These are phyloP conservation scores for Excalfactoria chinensis DNA, from an alignment of 2,113 vertebrate genomes.

Conservation along the genomic window DNA sequence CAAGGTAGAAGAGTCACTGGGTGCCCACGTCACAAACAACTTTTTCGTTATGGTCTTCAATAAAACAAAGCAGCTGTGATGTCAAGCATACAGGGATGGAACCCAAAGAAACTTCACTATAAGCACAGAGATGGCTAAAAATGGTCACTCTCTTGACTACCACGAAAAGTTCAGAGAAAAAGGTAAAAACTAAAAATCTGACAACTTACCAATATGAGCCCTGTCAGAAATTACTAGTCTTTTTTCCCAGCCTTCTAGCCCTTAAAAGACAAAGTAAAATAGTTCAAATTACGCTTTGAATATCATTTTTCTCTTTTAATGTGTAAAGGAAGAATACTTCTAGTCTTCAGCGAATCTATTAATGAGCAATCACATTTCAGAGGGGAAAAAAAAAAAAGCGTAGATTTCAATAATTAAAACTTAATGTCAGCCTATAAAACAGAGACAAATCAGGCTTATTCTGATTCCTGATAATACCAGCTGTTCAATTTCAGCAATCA, in stretches of 20 bases:
- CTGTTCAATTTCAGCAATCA: background rate
- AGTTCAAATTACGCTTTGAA: constrained; percentile 6
- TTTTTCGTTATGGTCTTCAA: background rate
- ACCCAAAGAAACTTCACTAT: background rate
- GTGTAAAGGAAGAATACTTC: background rate
- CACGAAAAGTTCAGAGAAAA: constrained; percentile 49
- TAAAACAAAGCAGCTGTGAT: background rate
- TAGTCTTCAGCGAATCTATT: background rate
- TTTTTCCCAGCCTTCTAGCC: constrained; percentile 93
- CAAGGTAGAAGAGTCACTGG: background rate
- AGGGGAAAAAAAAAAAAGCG: background rate
- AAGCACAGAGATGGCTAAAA: background rate
- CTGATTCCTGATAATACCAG: background rate
- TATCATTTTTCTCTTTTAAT: background rate
- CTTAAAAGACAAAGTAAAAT: constrained; percentile 74
- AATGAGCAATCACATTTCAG: background rate
- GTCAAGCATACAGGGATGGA: background rate
- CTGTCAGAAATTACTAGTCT: constrained; percentile 97
- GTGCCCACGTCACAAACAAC: accelerated
- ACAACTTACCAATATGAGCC: constrained; percentile 93
- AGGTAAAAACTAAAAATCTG: background rate
- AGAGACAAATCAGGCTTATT: background rate
- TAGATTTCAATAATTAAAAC: background rate
- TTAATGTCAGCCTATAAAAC: background rate
- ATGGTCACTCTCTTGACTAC: background rate